Evolutionary conservation across 1,140 invertebrate genomes (phyloP).

Genomic region (Mamestra configurata): DNA sequence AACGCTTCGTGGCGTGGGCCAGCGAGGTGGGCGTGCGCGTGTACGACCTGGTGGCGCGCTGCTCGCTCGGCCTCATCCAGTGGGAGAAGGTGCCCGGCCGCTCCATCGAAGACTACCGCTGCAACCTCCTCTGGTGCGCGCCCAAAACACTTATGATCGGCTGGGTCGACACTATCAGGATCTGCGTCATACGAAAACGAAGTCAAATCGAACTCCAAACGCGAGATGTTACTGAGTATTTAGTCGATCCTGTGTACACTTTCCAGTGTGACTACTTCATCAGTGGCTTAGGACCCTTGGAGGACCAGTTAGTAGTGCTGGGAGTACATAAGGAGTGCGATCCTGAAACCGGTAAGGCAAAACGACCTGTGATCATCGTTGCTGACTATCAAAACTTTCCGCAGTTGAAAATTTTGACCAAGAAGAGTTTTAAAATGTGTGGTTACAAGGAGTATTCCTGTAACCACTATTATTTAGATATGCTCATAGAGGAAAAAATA

Average conservation of each 20-base stretch:
- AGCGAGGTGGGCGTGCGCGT: constrained; percentile 95
- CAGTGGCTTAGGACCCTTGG: constrained; percentile 96
- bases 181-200: constrained; percentile 94
- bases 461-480: constrained; percentile 97
- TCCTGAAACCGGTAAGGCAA: constrained; percentile 90
- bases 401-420: constrained; percentile 91
- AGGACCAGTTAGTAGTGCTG: constrained; percentile 93
- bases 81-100: constrained; percentile 90
- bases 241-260: constrained; percentile 94
- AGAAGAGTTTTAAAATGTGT: constrained; percentile 90
- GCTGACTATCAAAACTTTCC: constrained; percentile 95
- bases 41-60: constrained; percentile 94
- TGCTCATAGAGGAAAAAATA: constrained; percentile 95
- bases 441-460: constrained; percentile 96
- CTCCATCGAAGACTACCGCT: constrained; percentile 93
- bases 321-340: constrained; percentile 92
- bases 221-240: constrained; percentile 91
- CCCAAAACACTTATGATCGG: constrained; percentile 95
- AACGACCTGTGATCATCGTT: constrained; percentile 95
- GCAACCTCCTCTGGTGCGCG: constrained; percentile 97
- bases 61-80: constrained; percentile 94
- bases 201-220: constrained; percentile 91
- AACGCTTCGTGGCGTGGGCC: constrained; percentile 97
- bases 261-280: constrained; percentile 97
- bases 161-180: constrained; percentile 97